These are phyloP conservation scores for Ferdinandea cuprea DNA, from an alignment of 2,888 invertebrate species.

Conservation along the genomic window DNA sequence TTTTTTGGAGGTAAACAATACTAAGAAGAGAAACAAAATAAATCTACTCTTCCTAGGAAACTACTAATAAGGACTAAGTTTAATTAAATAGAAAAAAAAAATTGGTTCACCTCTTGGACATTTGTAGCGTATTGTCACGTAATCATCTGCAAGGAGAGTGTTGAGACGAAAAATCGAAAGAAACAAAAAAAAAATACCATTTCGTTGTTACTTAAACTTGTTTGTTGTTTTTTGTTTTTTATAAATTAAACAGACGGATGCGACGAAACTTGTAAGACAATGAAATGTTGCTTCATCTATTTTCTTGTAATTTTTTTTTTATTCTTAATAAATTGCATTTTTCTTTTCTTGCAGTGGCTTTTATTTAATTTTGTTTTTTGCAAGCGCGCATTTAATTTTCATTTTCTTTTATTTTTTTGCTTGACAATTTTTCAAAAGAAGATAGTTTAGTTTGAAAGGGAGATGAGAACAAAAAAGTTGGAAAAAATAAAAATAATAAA, in stretches of 20 bases:
- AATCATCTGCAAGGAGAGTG: conserved; percentile 92
- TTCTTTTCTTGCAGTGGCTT: conserved; percentile 8
- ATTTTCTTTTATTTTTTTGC: conserved; percentile 24
- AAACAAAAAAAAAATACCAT: conserved; percentile 44
- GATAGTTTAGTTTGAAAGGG: conserved; percentile 19
- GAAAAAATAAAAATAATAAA: conserved; percentile 44
- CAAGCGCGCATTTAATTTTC: conserved; percentile 50
- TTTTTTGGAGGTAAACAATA: conserved; percentile 45
- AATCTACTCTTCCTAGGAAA: conserved; percentile 38
- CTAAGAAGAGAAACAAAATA: conserved; percentile 16
- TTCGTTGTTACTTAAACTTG: conserved; percentile 46
- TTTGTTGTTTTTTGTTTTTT: conserved; percentile 9
- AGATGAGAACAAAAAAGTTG: background rate
- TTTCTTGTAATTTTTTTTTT: conserved; percentile 29
- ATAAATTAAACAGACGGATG: conserved; percentile 37
- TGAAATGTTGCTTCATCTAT: conserved; percentile 34
- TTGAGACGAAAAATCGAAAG: conserved; percentile 32
- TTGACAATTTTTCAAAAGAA: conserved; percentile 29
- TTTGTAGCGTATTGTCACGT: conserved; percentile 95
- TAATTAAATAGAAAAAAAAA: conserved; percentile 13
- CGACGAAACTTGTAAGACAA: conserved; percentile 19
- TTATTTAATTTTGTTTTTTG: conserved; percentile 28
- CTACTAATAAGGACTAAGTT: conserved; percentile 17
- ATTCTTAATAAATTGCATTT: conserved; percentile 56
- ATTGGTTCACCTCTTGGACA: conserved; percentile 90